Percentiles rank a stretch among this genome's conserved stretches.
phyloP scores from a whole-genome alignment of 35 echinoderm and acorn worm species.

The Holothuria glaberrima region DNA sequence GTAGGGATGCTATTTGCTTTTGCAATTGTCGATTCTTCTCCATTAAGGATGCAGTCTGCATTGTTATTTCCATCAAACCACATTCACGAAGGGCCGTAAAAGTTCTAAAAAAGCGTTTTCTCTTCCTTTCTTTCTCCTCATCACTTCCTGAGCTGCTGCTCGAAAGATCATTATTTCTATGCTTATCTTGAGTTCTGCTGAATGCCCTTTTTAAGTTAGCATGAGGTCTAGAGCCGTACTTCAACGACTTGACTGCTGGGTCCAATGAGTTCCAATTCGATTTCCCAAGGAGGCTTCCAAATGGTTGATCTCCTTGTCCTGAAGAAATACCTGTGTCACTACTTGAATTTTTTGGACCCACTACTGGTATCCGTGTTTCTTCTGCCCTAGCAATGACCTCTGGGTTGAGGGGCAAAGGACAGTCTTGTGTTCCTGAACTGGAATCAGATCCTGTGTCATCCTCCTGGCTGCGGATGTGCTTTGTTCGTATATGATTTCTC shows the following conservation, averaged over 20 bases:
- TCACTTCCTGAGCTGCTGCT: constrained; percentile 20
- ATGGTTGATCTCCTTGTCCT: not conserved
- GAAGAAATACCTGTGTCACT: constrained; percentile 50
- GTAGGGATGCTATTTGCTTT: constrained; percentile 64
- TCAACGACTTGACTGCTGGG: too few species aligned
- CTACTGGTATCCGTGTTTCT: not conserved
- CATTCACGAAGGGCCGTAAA: constrained; percentile 77
- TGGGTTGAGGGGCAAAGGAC: not conserved
- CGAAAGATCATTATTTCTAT: not conserved
- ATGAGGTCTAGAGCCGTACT: not conserved
- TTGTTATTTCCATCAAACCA: constrained; percentile 85
- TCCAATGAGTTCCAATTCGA: not conserved
- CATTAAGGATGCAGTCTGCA: constrained; percentile 90
- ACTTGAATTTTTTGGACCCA: not conserved
- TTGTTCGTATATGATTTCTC: constrained; percentile 48
- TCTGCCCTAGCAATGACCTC: constrained; percentile 12
- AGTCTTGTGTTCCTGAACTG: constrained; percentile 25
- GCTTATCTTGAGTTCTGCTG: constrained; percentile 18
- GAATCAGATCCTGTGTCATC: constrained; percentile 35
- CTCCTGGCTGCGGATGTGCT: not conserved
- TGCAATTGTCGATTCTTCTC: constrained; percentile 77
- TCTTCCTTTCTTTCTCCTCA: constrained; percentile 56
- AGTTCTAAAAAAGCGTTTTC: constrained; percentile 78
- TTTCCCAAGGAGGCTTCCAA: not conserved
- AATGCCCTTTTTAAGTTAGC: constrained; percentile 15